phyloP scores from a whole-genome alignment of 2,888 invertebrate species.

The Ferdinandea cuprea region DNA sequence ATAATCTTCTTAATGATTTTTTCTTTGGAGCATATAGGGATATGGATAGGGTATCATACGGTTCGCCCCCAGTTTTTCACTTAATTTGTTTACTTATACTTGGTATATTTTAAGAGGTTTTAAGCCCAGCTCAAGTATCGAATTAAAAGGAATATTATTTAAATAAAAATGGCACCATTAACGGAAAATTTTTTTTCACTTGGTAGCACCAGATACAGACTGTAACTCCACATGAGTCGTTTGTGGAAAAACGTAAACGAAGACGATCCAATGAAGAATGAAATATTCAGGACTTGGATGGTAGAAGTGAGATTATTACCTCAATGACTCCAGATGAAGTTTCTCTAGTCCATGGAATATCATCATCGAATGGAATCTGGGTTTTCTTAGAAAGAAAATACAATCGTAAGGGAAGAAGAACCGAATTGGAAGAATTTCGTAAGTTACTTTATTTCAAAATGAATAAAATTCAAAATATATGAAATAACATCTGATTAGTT shows the following conservation, averaged over 20 bases:
- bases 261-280: background rate
- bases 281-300: background rate
- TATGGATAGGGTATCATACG: no score
- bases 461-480: conserved; percentile 1
- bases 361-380: no score
- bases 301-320: background rate
- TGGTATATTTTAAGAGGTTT: background rate
- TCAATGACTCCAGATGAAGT: background rate
- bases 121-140: background rate
- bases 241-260: background rate
- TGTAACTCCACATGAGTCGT: background rate
- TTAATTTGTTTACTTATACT: no score
- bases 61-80: no score
- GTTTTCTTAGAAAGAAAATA: background rate
- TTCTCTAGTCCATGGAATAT: background rate
- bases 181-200: background rate
- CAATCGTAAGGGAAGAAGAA: background rate
- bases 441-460: conserved; percentile 1
- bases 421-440: conserved; percentile 5
- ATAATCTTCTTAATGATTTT: no score
- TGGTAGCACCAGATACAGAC: background rate
- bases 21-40: no score
- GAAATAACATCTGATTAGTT: background rate
- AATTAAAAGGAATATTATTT: background rate
- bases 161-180: background rate